Evolutionary conservation across 2,113 vertebrate genomes (phyloP), one percentile per base, ranked within the genome.

Genomic region (Anseranas semipalmata): DNA sequence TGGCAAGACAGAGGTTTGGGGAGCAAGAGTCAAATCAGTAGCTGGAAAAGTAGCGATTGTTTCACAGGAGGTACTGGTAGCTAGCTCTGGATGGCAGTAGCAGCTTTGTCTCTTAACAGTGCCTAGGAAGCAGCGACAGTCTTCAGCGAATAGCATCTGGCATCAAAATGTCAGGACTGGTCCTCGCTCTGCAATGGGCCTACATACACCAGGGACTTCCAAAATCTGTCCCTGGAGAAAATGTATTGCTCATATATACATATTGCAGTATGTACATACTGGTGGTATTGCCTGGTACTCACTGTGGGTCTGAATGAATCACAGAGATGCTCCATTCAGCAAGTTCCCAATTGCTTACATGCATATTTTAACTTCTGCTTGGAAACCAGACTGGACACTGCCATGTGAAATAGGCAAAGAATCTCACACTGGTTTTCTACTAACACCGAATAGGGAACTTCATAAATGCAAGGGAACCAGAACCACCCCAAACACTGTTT

Each of bases 191-290:
- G 59, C 50, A 37, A 7, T 3, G 16, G 25, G 5, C 6, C 8
- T 41, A 6, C 7, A 2, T 2, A 4, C 48, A 79, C 6, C 45
- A 45, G 62, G 8, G 24, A n/a, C n/a, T 77, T 66, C 60, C 50
- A 25, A 33, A 71, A 18, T 33, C 65, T 55, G 12, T 60, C 52
- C 6, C 52, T 15, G 46, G 24, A 50, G n/a, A 63, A 28, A 81
- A 3, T 10, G 8, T 8, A 9, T 12, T 28, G 0, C 41, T 28
- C 2, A 0, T 18, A 24, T 30, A 11, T 33, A 25, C 43, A n/a
- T 11, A 11, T 25, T n/a, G 50, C 50, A 52, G 50, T 52, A 13
- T 25, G 14, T 7, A 27, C 12, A 9, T 7, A 11, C 12, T n/a
- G 1, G 37, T 28, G 2, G 0, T 24, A 43, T 27, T 52, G 50